Evolutionary conservation across 2,888 invertebrate species (phyloP).

Genomic region (Pasiphila rectangulata): DNA sequence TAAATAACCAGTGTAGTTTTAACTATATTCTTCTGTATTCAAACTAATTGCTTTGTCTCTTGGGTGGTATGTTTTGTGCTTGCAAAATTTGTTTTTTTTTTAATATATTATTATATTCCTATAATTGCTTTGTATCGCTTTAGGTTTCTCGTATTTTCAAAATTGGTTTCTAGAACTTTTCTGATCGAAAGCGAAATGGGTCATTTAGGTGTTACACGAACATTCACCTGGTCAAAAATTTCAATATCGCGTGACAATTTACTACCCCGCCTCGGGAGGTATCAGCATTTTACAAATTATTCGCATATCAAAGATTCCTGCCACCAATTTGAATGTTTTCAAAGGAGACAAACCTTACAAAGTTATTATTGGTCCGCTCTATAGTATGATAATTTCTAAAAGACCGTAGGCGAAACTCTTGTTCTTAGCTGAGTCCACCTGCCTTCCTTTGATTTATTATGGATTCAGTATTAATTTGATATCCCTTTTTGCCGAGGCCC

Average conservation of each 20-base stretch:
- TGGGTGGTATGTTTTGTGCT: not conserved
- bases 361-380: slow-evolving; percentile 33
- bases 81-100: not conserved
- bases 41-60: not conserved
- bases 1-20: not conserved
- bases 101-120: not conserved
- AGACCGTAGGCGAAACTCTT: slow-evolving; percentile 73
- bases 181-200: slow-evolving; percentile 7
- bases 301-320: slow-evolving; percentile 55
- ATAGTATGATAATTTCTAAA: slow-evolving; percentile 73
- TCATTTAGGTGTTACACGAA: slow-evolving; percentile 22
- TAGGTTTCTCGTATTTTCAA: not conserved
- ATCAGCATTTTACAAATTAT: slow-evolving; percentile 40
- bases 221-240: slow-evolving; percentile 31
- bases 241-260: slow-evolving; percentile 50
- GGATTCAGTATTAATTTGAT: slow-evolving; percentile 81
- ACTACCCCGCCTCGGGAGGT: slow-evolving; percentile 37
- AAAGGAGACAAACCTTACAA: slow-evolving; percentile 29
- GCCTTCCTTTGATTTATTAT: slow-evolving; percentile 79
- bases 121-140: not conserved
- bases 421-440: slow-evolving; percentile 73
- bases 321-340: slow-evolving; percentile 36
- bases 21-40: not conserved
- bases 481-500: slow-evolving; percentile 77
- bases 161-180: not conserved